Conservation (phyloP, 2,113 vertebrate genomes). For the Epinephelus fuscoguttatus region DNA sequence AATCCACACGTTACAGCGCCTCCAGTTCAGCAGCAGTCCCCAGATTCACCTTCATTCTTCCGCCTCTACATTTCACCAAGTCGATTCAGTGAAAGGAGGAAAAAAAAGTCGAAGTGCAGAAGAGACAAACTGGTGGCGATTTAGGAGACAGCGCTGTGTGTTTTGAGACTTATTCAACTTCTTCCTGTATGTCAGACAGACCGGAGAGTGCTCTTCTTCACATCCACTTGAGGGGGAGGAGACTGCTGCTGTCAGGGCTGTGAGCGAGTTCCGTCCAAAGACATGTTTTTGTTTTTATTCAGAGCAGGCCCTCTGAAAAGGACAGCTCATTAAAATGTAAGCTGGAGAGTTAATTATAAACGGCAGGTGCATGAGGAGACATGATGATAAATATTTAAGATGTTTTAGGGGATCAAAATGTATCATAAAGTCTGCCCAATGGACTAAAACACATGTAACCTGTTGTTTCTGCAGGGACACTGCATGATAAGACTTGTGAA, state of each 20-base stretch:
- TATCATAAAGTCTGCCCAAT: not conserved
- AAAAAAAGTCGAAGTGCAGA: not conserved
- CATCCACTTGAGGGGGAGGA: conserved; percentile 81
- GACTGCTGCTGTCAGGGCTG: conserved; percentile 76
- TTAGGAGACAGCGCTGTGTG: conserved; percentile 23
- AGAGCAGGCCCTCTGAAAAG: not conserved
- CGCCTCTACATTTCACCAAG: not conserved
- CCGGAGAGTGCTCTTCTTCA: conserved; percentile 66
- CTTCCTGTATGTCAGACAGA: conserved; percentile 84
- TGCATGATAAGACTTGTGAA: not conserved
- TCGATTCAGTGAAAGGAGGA: not conserved
- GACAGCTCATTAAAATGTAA: not conserved
- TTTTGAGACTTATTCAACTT: conserved; percentile 74
- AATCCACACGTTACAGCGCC: conserved; percentile 57
- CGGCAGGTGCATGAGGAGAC: no score
- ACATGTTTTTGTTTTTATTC: conserved; percentile 42
- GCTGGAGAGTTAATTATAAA: no score
- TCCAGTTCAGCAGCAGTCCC: conserved; percentile 43
- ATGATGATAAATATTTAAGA: no score
- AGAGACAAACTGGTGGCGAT: not conserved
- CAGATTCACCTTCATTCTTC: conserved; percentile 31
- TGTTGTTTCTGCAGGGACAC: not conserved
- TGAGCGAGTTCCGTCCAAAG: conserved; percentile 58
- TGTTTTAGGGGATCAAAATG: not conserved
- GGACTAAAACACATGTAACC: not conserved